Evolutionary conservation across 2,797 vertebrate genomes (phyloP).

Genomic region (Serranus cabrilla): DNA sequence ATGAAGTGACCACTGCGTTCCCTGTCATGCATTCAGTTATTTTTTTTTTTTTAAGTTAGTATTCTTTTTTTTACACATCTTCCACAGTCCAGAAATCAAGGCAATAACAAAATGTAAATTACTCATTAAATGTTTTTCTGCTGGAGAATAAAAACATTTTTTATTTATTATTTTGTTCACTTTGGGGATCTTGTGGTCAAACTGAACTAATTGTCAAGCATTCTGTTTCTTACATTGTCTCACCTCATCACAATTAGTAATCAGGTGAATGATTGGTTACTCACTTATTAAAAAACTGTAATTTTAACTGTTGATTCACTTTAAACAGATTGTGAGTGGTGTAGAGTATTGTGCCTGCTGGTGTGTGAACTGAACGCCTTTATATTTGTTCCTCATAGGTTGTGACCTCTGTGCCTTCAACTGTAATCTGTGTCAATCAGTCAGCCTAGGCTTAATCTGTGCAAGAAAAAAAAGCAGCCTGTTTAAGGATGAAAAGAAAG

Average conservation of each 20-base stretch:
- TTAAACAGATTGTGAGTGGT: neutral
- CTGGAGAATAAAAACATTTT: neutral
- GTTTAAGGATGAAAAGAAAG: conserved; percentile 44
- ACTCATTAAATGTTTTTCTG: neutral
- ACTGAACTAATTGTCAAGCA: too few relatives aligned
- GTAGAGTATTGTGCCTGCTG: neutral
- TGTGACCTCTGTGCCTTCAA: conserved; percentile 73
- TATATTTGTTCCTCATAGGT: conserved; percentile 63
- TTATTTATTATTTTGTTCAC: too few relatives aligned
- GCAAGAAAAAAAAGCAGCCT: conserved; percentile 51
- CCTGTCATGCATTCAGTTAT: too few relatives aligned
- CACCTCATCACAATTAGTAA: neutral
- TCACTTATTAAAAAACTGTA: neutral
- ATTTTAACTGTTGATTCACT: neutral
- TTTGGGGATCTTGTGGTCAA: neutral
- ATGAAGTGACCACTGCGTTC: too few relatives aligned
- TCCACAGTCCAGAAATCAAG: too few relatives aligned
- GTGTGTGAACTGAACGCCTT: conserved; percentile 50
- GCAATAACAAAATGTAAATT: too few relatives aligned
- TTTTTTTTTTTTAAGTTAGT: too few relatives aligned
- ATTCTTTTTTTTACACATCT: too few relatives aligned
- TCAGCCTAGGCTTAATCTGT: conserved; percentile 78
- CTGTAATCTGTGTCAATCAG: conserved; percentile 80
- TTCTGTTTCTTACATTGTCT: too few relatives aligned
- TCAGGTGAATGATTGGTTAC: neutral